Base-by-base conservation (phyloP, 2,797 vertebrate genomes). In the Fistularia tabacaria region DNA sequence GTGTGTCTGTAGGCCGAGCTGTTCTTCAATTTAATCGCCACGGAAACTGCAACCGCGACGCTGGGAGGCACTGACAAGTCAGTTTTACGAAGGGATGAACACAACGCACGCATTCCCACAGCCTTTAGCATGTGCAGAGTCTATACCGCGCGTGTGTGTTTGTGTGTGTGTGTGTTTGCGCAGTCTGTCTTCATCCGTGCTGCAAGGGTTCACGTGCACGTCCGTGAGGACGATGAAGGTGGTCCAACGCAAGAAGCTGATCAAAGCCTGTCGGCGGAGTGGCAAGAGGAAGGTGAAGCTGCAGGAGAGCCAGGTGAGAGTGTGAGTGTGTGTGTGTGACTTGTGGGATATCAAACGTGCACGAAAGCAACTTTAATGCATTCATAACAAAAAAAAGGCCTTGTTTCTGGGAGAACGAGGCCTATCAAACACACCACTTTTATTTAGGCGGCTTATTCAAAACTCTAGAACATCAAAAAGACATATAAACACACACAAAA, bases 121-220 rank as follows among this genome's bases (percentile, higher is more conserved):
- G 7, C 5, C 5, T 43, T 53, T 12, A 37, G 4, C 3, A 7
- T 44, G 5, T 11, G 40, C 38, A 38, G 43, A 42, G 7, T n/a
- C 43, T 2, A n/a, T 58, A 63, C 11, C 47, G 13, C 65, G 51
- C 54, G 42, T 46, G 41, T 36, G 15, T 52, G 47, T 61, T 38
- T 51, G 25, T 62, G 40, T 55, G 38, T 68, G 10, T 75, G 14
- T 72, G 14, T 71, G 14, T 77, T 14, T 50, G 36, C 56, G 48
- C 40, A 91, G 90, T 46, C 62, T 92, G 56, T 89, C 91, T 0
- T 86, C 88, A 36, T 71, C 71, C 25, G 67, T 90, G 47, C 77
- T 92, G 42, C 89, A 91, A 80, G 91, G 91, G 6, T 91, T 91
- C 76, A 89, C 84, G 0, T 90, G 90, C 59, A 87, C 85, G 0